Conservation (phyloP, 2,113 vertebrate genomes). For the Crotalus tigris region DNA sequence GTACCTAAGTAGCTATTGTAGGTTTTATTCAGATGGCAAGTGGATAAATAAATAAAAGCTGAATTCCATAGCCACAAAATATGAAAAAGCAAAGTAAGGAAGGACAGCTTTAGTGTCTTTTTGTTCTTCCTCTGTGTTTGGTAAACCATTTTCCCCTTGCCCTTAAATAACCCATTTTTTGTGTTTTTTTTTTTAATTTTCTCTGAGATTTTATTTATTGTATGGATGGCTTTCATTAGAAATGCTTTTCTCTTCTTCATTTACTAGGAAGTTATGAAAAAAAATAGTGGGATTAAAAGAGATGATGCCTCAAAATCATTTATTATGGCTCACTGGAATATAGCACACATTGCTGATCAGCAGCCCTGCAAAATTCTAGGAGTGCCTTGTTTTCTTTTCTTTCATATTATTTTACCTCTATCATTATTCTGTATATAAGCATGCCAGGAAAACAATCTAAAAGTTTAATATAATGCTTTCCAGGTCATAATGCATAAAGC, state of each 20-base stretch:
- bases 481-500: neutral
- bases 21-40: constrained; percentile 33
- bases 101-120: neutral
- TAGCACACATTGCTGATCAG: neutral
- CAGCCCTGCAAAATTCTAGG: neutral
- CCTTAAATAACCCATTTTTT: neutral
- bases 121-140: neutral
- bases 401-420: neutral
- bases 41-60: neutral
- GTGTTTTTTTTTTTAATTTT: neutral
- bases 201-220: neutral
- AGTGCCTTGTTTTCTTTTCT: neutral
- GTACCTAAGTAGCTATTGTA: constrained; percentile 42
- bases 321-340: neutral
- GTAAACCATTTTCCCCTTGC: neutral
- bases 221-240: neutral
- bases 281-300: neutral
- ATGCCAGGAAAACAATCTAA: neutral
- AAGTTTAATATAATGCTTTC: neutral
- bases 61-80: neutral
- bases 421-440: neutral
- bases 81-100: neutral
- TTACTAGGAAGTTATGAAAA: neutral
- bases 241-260: neutral
- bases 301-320: neutral